Base-by-base conservation (phyloP, 1,140 invertebrate genomes). In the Megathymus violae region DNA sequence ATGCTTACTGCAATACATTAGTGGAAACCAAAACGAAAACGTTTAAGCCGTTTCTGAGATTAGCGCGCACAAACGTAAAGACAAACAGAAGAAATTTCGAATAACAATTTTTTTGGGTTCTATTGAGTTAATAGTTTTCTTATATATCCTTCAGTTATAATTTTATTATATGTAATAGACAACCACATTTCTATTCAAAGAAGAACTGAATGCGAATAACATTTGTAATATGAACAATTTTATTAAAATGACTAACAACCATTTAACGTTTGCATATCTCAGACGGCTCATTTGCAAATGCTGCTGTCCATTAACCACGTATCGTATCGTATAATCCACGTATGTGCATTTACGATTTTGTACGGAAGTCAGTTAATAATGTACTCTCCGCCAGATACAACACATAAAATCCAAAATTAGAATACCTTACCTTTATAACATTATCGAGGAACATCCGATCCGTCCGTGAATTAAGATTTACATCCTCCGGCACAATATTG, bases 371-470 rank as follows among this genome's bases (percentile, higher is more conserved):
- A 43, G 51, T 56, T 54, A 52, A 54, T 54, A 54, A 52, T 41
- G 25, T 43, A 43, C 22, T 56, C 51, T 13, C 22, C 9, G 51
- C 51, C 51, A 58, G 52, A 58, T 58, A 58, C 52, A 44, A 58
- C n/a, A 58, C 25, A 58, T 58, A 44, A 47, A 58, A 31, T 58
- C 36, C 17, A 63, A 47, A 64, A 46, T 47, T 56, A 56, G 60
- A 64, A 10, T 46, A 27, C 52, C 70, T 70, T 59, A 76, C 73
- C 73, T 76, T 73, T 67, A 76, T 64, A 76, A 67, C 73, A 73
- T 76, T 31, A 56, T 71, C 40, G 59, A 60, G 51, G 40, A 44
- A 44, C 43, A 56, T 43, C 15, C 40, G 52, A 56, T 34, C 40
- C 22, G 19, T 56, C 22, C 40, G 52, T 44, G 52, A 56, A 34